Evolutionary conservation across 1,140 invertebrate species (phyloP), one percentile per base, ranked within the genome.

Genomic region (Drosophila pseudoananassae): DNA sequence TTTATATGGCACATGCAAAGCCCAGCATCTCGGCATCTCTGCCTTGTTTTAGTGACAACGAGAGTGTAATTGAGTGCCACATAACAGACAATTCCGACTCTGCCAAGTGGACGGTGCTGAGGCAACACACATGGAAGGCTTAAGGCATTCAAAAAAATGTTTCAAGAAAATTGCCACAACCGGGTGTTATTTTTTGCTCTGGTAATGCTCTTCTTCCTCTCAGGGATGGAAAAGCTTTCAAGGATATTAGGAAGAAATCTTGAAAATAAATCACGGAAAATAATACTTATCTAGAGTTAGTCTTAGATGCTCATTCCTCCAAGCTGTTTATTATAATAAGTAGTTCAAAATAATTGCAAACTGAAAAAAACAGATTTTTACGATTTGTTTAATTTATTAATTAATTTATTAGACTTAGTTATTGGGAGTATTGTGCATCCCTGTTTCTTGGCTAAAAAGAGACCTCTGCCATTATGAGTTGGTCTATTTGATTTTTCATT

Each of bases 1-100:
- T 29, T 27, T 38, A n/a, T 36, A 36, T 36, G 33, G 33, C 10
- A 9, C 12, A 46, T 46, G 43, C 43, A 20, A 46, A 46, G 17
- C 43, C 17, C 17, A 45, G 14, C 29, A 36, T 51, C 23, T 45
- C 25, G 12, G 29, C 40, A 47, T 33, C 59, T 20, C 8, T 27
- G 55, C 6, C 25, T 55, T 81, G 79, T 78, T 81, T 87, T 75
- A 85, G 82, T 81, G 82, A 85, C 82, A 85, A 78, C 82, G 77
- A 81, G 81, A 87, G 82, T 87, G 82, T 81, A 85, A 87, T 85
- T 87, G 82, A 85, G 82, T 85, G 82, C 82, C 64, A 87, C 82
- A 85, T 76, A 85, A 81, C 82, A 85, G 82, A 85, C 82, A 74
- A 81, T 85, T 81, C 64, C 51, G 72, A 87, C 69, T 60, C 77